These are phyloP conservation scores for Echinarachnius parma DNA, from an alignment of 53 echinoderm and acorn worm species.

Conservation along the genomic window DNA sequence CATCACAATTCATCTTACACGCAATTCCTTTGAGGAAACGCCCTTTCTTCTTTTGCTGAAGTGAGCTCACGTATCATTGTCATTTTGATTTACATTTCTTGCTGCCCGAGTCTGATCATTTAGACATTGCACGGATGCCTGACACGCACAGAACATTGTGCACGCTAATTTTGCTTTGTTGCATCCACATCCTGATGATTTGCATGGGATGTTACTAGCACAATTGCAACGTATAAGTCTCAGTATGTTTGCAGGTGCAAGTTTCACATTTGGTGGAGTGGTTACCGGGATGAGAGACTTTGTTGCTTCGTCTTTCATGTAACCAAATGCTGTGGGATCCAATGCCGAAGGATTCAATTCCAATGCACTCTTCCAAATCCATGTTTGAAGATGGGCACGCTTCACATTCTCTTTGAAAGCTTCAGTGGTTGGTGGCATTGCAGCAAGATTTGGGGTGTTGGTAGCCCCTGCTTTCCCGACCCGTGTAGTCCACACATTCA, in stretches of 20 bases:
- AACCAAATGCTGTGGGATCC: constrained; percentile 46
- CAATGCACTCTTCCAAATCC: constrained; percentile 45
- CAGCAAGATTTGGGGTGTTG: constrained; percentile 38
- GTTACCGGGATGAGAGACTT: constrained; percentile 32
- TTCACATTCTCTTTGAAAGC: constrained; percentile 51
- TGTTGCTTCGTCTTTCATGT: constrained; percentile 8
- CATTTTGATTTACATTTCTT: too few species aligned
- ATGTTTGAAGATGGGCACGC: constrained; percentile 44
- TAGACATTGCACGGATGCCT: too few species aligned
- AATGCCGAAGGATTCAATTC: constrained; percentile 25
- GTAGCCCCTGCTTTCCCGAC: background rate
- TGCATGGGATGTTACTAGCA: constrained; percentile 34
- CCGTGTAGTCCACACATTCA: constrained; percentile 34
- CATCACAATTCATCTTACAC: too few species aligned
- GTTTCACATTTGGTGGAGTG: constrained; percentile 5
- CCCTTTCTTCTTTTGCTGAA: too few species aligned
- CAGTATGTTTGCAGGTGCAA: constrained; percentile 35
- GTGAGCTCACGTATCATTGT: too few species aligned
- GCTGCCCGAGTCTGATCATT: too few species aligned
- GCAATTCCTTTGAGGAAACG: too few species aligned
- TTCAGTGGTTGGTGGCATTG: constrained; percentile 51
- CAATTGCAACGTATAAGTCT: constrained; percentile 32
- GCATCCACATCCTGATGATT: constrained; percentile 41
- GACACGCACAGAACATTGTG: constrained; percentile 40
- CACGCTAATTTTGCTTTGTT: constrained; percentile 38